These are phyloP conservation scores for human DNA, from an alignment of 2,113 vertebrate genomes.

Conservation along the genomic window GRCh38 chr4:96224501-96225000, in stretches of 20 bases:
- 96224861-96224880: background rate
- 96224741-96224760: background rate
- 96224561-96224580: constrained; percentile 50
- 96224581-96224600: constrained; percentile 36
- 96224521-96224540: constrained; percentile 53
- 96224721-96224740: background rate
- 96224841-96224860: background rate
- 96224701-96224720: constrained; percentile 6
- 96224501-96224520: background rate
- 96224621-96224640: constrained; percentile 70
- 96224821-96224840: background rate
- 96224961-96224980: background rate
- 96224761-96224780: background rate
- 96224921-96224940: background rate
- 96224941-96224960: background rate
- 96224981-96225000: background rate
- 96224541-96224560: constrained; percentile 36
- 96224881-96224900: background rate
- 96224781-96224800: background rate
- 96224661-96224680: constrained; percentile 60
- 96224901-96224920: background rate
- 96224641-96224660: constrained; percentile 63
- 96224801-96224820: background rate
- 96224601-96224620: constrained; percentile 48
- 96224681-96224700: background rate